A percentile compares a stretch with the other conserved stretches of the same genome.
Evolutionary conservation across 2,797 vertebrate genomes (phyloP).

Genomic region (Petrocephalus schoutedeni): DNA sequence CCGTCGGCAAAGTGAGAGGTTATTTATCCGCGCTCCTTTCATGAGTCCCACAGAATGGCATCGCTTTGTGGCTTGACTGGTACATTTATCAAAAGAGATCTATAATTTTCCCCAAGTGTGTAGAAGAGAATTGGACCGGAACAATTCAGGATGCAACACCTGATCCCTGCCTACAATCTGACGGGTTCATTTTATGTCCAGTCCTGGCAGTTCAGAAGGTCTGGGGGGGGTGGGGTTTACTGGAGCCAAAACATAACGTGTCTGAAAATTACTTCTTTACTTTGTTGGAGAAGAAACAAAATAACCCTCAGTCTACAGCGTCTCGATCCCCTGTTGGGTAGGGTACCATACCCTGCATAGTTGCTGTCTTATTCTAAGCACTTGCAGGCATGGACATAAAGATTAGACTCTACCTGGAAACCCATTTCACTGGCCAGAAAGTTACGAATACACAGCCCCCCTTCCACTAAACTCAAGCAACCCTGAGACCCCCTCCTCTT

Average conservation of each 20-base stretch:
- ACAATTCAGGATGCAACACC: conserved; percentile 11
- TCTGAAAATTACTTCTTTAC: background rate
- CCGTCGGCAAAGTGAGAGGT: background rate
- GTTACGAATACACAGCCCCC: background rate
- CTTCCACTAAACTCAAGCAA: background rate
- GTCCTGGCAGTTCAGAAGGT: background rate
- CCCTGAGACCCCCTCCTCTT: background rate
- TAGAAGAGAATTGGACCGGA: background rate
- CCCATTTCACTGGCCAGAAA: background rate
- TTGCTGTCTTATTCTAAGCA: background rate
- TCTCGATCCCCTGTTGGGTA: background rate
- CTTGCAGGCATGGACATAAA: background rate
- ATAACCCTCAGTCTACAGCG: background rate
- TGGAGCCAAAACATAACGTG: background rate
- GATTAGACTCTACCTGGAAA: background rate
- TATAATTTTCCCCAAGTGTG: background rate
- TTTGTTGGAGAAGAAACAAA: no score
- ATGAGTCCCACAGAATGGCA: background rate
- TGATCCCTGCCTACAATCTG: background rate
- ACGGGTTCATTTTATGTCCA: background rate
- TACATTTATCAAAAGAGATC: conserved; percentile 10
- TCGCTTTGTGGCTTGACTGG: background rate
- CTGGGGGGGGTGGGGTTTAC: background rate
- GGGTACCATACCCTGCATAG: background rate
- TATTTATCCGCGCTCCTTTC: background rate